Evolutionary conservation across 2,888 invertebrate species (phyloP).

Genomic region (Holacanthella duospinosa): DNA sequence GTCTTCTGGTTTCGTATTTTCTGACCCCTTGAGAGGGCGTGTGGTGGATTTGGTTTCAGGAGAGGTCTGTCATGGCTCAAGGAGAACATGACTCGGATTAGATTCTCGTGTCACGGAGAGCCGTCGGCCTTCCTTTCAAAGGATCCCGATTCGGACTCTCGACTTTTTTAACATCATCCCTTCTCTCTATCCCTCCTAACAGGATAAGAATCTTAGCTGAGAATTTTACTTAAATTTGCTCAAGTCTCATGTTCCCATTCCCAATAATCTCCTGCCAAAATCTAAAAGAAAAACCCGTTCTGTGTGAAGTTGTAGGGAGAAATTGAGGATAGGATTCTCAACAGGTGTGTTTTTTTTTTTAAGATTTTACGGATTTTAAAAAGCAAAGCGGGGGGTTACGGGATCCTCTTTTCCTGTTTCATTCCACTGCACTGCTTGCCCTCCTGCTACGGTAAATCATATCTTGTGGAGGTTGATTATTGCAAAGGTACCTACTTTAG

Average conservation of each 20-base stretch:
- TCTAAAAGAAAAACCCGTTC: slow-evolving; percentile 4
- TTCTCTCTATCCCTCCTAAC: too few species aligned
- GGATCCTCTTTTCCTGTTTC: slow-evolving; percentile 2
- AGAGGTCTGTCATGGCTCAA: slow-evolving; percentile 1
- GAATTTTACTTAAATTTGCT: too few species aligned
- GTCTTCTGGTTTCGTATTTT: not conserved
- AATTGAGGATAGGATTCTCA: not conserved
- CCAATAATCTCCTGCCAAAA: not conserved
- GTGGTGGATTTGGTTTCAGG: not conserved
- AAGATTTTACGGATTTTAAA: not conserved
- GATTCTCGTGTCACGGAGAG: slow-evolving; percentile 1
- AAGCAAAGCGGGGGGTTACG: not conserved
- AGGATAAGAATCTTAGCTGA: too few species aligned
- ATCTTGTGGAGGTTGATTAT: too few species aligned
- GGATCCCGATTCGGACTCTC: not conserved
- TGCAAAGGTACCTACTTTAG: not conserved
- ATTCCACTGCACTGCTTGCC: not conserved
- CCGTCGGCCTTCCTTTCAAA: not conserved
- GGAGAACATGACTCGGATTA: slow-evolving; percentile 3
- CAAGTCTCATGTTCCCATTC: too few species aligned
- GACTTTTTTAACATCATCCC: too few species aligned
- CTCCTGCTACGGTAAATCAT: not conserved
- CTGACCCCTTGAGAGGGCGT: slow-evolving; percentile 4
- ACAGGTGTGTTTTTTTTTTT: not conserved
- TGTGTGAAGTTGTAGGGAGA: not conserved